Evolutionary conservation across 2,113 vertebrate genomes (phyloP), one percentile per base, ranked within the genome.

Genomic region (Mus pahari): DNA sequence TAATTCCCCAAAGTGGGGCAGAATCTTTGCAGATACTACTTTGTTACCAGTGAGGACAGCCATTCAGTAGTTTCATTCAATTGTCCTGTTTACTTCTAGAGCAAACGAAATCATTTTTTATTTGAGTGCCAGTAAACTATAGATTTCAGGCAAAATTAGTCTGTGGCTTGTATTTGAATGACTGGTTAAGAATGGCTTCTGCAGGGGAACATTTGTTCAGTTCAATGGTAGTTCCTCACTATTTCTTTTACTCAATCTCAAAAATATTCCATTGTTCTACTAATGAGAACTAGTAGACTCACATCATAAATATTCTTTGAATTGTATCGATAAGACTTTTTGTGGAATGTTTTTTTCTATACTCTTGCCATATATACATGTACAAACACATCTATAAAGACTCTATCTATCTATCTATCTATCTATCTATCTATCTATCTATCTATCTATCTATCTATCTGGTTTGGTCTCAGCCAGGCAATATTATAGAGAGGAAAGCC

Each of bases 91-190:
- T 19, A 71, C 10, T 48, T 31, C 53, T 53, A 64, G 66, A 60
- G 70, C 22, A 39, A 89, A 73, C 24, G 79, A 89, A 81, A 31
- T 83, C 13, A 62, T 60, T 94, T 7, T 95, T 95, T 50, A 93
- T 70, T 50, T 94, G 53, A 58, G 11, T 24, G 5, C 58, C 19
- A 73, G 68, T 33, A 90, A 68, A 89, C 24, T 39, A 73, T 0
- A 84, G 8, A 36, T 53, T 66, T 20, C 14, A 36, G 62, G n/a
- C 14, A 42, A 91, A 28, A 42, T 39, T 26, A 79, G 10, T 10
- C 12, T 16, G 26, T 36, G 62, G 58, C 33, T 17, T 75, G 4
- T 31, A 86, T 91, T 83, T 66, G 36, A 86, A 26, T 3, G 36
- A n/a, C 16, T 82, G 28, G 36, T 48, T 83, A 60, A 94, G n/a